These are phyloP conservation scores for Alligator sinensis DNA, from an alignment of 2,113 vertebrate genomes.

Conservation along the genomic window DNA sequence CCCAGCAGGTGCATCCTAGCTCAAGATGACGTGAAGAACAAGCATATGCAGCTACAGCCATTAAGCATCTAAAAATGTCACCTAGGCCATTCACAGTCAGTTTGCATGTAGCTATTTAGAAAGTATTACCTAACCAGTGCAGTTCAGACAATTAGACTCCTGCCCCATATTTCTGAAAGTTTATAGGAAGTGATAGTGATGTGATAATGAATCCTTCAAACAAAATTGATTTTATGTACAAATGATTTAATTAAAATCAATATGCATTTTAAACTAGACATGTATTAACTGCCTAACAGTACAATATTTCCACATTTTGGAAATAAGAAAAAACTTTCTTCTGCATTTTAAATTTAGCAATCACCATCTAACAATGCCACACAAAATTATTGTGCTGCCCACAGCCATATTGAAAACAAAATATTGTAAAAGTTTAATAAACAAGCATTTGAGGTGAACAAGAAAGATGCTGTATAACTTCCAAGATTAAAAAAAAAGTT, in stretches of 20 bases:
- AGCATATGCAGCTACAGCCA: neutral
- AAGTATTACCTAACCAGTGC: neutral
- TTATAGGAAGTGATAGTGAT: rapidly evolving
- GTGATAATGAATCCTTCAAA: neutral
- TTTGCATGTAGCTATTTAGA: rapidly evolving
- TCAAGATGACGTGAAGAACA: neutral
- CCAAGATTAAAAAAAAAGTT: neutral
- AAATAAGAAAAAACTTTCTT: neutral
- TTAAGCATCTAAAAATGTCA: neutral
- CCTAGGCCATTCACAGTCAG: neutral
- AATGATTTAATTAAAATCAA: neutral
- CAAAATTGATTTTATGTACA: neutral
- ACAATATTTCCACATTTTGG: neutral
- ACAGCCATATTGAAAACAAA: neutral
- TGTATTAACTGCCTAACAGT: neutral
- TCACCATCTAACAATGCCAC: neutral
- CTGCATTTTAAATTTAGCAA: neutral
- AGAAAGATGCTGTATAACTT: neutral
- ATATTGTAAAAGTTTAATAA: neutral
- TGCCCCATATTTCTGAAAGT: neutral
- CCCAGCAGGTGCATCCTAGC: neutral
- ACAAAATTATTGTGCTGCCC: neutral
- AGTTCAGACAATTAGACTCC: rapidly evolving
- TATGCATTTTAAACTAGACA: neutral
- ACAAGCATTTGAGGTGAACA: neutral